Conservation (phyloP, 2,113 vertebrate genomes). For the Tympanuchus pallidicinctus region DNA sequence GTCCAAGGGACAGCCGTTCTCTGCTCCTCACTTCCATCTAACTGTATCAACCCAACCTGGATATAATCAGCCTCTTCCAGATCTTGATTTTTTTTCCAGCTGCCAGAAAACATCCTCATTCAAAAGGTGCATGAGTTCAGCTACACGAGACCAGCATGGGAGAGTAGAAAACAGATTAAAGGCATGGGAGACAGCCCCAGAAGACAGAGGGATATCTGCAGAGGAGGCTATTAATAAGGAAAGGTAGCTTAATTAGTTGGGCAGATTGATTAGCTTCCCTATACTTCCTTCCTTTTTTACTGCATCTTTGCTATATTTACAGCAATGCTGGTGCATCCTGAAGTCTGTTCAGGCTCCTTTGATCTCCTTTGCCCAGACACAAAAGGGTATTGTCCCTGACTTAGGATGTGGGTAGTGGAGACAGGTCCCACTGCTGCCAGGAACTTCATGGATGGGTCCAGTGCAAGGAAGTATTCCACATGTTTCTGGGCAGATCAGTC, state of each 20-base stretch:
- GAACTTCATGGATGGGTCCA: neutral
- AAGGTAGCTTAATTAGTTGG: neutral
- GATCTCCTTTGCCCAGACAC: neutral
- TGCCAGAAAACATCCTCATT: neutral
- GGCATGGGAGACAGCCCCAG: neutral
- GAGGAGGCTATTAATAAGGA: neutral
- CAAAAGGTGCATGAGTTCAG: fast-evolving
- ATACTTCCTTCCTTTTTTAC: neutral
- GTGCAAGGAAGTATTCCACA: neutral
- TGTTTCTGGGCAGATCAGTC: neutral
- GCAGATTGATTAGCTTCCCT: neutral
- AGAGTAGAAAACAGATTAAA: neutral
- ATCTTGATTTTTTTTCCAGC: neutral
- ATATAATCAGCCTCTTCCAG: neutral
- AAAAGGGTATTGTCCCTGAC: neutral
- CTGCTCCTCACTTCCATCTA: neutral
- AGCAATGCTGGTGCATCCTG: neutral
- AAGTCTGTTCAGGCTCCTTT: neutral
- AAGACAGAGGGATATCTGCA: neutral
- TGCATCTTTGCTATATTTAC: neutral
- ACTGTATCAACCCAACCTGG: neutral
- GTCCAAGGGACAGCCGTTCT: fast-evolving
- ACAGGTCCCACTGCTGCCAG: neutral
- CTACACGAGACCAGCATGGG: neutral
- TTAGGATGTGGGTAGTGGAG: neutral